A percentile compares a stretch with the other conserved stretches of the same genome.
phyloP scores from a whole-genome alignment of 2,113 vertebrate genomes.

The Nyctibius bracteatus region DNA sequence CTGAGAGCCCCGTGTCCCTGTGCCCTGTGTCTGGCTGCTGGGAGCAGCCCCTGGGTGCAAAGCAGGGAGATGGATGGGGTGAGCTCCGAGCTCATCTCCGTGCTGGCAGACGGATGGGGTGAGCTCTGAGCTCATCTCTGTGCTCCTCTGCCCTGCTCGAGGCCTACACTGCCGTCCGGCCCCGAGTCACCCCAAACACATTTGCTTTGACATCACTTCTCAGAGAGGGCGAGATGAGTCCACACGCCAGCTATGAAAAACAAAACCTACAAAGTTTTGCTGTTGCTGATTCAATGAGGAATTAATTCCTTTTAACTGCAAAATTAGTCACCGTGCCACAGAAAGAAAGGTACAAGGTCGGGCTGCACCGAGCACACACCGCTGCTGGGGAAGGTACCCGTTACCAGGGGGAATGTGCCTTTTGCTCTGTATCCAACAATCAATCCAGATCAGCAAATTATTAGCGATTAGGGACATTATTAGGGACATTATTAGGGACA shows the following conservation, averaged over 20 bases:
- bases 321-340: slow-evolving; percentile 26
- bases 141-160: not conserved
- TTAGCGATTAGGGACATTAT: too few relatives aligned
- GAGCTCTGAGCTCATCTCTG: accelerated
- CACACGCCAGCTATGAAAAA: not conserved
- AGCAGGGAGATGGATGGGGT: not conserved
- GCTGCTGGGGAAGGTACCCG: not conserved
- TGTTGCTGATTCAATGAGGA: slow-evolving; percentile 37
- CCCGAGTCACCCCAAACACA: not conserved
- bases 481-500: not conserved
- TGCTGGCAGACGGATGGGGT: not conserved
- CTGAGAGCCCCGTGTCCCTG: not conserved
- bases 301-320: slow-evolving; percentile 12
- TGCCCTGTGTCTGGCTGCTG: not conserved
- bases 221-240: slow-evolving; percentile 11
- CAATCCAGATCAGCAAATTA: not conserved
- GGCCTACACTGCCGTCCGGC: not conserved
- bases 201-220: slow-evolving; percentile 5
- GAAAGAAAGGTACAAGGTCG: not conserved
- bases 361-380: not conserved
- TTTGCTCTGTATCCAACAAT: not conserved
- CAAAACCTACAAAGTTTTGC: slow-evolving; percentile 26
- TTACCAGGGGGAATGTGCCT: accelerated
- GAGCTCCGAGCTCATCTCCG: accelerated
- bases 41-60: not conserved